These are phyloP conservation scores for Drosophila buzzatii DNA, from an alignment of 2,888 invertebrate genomes.

Conservation along the genomic window DNA sequence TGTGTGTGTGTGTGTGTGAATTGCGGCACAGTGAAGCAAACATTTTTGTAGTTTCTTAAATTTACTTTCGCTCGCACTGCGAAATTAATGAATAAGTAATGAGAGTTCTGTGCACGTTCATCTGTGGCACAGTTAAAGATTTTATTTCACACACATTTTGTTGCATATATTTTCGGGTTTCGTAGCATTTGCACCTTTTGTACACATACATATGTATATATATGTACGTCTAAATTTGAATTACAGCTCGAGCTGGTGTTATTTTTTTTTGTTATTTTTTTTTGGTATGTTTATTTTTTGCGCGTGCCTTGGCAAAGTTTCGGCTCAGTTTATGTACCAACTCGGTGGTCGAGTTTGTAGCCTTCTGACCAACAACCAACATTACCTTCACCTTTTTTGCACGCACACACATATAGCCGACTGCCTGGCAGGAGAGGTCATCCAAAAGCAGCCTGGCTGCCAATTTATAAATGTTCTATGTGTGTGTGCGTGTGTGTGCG, in stretches of 20 bases:
- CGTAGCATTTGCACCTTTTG: conserved; percentile 55
- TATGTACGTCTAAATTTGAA: conserved; percentile 55
- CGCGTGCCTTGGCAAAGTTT: conserved; percentile 64
- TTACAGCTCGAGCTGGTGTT: conserved; percentile 28
- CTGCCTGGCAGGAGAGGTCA: conserved; percentile 71
- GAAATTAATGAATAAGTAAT: conserved; percentile 72
- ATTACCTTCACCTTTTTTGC: conserved; percentile 72
- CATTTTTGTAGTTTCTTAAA: conserved; percentile 24
- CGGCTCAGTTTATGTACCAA: conserved; percentile 69
- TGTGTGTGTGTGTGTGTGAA: conserved; percentile 29
- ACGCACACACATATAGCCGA: conserved; percentile 33
- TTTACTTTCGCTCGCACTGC: conserved; percentile 30
- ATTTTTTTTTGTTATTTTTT: background rate
- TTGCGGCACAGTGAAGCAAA: conserved; percentile 42
- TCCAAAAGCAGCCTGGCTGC: conserved; percentile 59
- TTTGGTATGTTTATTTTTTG: conserved; percentile 43
- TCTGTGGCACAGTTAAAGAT: conserved; percentile 56
- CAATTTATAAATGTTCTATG: conserved; percentile 74
- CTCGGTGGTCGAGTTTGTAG: conserved; percentile 66
- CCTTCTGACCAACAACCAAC: conserved; percentile 62
- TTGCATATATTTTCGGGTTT: conserved; percentile 62
- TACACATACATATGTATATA: conserved; percentile 29
- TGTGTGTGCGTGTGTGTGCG: conserved; percentile 41
- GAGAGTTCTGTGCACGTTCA: conserved; percentile 29
- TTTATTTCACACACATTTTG: conserved; percentile 54